Percentiles rank a stretch among this genome's conserved stretches.
These are phyloP conservation scores for Diaphora mendica DNA, from an alignment of 2,888 invertebrate species.

Conservation along the genomic window DNA sequence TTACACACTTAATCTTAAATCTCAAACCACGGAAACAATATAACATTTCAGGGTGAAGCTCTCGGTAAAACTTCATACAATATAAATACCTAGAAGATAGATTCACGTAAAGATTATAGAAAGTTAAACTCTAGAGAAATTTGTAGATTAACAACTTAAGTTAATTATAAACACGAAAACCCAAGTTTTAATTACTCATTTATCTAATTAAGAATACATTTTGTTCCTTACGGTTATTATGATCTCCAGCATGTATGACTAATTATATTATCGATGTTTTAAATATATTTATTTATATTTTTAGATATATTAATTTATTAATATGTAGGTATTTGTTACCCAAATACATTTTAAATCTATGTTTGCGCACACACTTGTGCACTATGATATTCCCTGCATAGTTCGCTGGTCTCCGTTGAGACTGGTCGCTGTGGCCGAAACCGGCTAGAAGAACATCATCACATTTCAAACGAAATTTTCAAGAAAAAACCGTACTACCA, in stretches of 20 bases:
- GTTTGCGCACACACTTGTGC: too few species aligned
- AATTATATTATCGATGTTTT: neutral
- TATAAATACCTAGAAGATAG: neutral
- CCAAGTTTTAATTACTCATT: neutral
- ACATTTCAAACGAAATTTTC: too few species aligned
- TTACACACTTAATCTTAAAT: too few species aligned
- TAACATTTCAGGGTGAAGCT: neutral
- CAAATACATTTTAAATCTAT: too few species aligned
- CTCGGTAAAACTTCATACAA: neutral
- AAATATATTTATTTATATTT: too few species aligned
- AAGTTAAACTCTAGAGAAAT: neutral
- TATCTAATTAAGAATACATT: neutral
- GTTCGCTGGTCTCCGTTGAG: too few species aligned
- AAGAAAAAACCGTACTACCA: too few species aligned
- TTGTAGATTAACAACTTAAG: neutral
- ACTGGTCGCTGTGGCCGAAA: too few species aligned
- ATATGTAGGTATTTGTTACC: too few species aligned
- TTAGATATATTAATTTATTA: too few species aligned
- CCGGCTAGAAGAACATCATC: too few species aligned
- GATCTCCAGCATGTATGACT: neutral
- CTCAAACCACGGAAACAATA: neutral
- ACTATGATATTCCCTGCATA: too few species aligned
- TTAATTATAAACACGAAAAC: neutral
- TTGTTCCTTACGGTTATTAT: neutral
- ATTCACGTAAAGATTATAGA: neutral